Base-by-base conservation (phyloP, 2,113 vertebrate genomes). In the Ctenodactylus gundi region DNA sequence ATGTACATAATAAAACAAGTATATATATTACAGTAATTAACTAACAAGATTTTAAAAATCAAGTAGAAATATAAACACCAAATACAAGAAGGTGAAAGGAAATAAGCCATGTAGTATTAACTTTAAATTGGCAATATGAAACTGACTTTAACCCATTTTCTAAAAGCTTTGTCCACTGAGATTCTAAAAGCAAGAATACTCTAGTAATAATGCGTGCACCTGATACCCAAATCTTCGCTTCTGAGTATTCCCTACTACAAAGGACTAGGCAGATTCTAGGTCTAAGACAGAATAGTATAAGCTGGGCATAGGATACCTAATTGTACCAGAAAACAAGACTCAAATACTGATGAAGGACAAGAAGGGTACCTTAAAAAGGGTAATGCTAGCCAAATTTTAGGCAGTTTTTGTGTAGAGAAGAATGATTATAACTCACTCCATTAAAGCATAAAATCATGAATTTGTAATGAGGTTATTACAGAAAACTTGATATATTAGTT, bases 81-180 rank as follows among this genome's bases (percentile, higher is more conserved):
- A 93, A 77, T 60, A 3, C 6, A 88, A 68, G n/a, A 49, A 78
- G 29, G 12, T 51, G 12, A 72, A 10, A 17, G 76, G 6, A 21
- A 36, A 60, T 60, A 70, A 82, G 31, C 39, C 68, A 31, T 57
- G 29, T 25, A 77, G 58, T 49, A 31, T 70, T 49, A 84, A 67
- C 67, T 76, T 67, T 93, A 78, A 83, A 75, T 57, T 73, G 57
- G 23, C 68, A 85, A 51, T 58, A 76, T 67, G 58, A 89, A 85
- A 41, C 13, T 44, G 23, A 88, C 46, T 94, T 65, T 14, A 53
- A 73, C 77, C 84, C 13, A 65, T 65, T 80, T 55, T 86, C 55
- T 27, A 72, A n/a, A n/a, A 36, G 57, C 11, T 88, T 46, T 82
- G 57, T 68, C 34, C 92, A 67, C 34, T 76, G 25, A 21, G 10